Evolutionary conservation across 2,113 vertebrate species (phyloP).

Genomic region (Xenopus laevis): DNA sequence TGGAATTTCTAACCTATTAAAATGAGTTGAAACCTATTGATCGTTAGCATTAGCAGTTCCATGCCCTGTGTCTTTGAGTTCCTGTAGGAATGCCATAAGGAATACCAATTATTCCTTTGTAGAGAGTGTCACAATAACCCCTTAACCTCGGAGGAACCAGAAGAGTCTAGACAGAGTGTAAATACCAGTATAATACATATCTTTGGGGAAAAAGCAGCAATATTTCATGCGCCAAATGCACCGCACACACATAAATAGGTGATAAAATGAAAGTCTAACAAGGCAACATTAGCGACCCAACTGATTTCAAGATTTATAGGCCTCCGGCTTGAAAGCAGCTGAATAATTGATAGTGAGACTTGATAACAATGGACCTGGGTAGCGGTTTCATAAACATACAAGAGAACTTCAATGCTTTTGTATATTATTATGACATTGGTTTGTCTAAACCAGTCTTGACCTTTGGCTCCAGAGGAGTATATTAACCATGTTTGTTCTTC

Average conservation of each 20-base stretch:
- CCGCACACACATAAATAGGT: constrained; percentile 56
- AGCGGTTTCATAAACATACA: constrained; percentile 57
- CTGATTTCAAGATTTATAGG: constrained; percentile 63
- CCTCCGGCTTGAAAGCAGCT: constrained; percentile 50
- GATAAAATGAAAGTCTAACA: constrained; percentile 55
- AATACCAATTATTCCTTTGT: neutral
- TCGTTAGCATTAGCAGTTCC: no score
- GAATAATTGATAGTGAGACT: constrained; percentile 58
- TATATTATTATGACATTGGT: constrained; percentile 59
- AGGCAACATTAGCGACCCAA: constrained; percentile 49
- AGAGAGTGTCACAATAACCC: neutral
- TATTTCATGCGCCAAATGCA: constrained; percentile 47
- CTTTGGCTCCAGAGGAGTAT: constrained; percentile 63
- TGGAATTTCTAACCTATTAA: no score
- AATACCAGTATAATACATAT: constrained; percentile 17
- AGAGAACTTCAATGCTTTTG: constrained; percentile 64
- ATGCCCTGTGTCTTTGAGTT: no score
- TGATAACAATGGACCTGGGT: constrained; percentile 60
- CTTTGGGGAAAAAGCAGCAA: neutral
- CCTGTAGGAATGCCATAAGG: no score
- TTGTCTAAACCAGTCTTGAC: constrained; percentile 62
- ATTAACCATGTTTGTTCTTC: constrained; percentile 60
- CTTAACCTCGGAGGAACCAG: constrained; percentile 23
- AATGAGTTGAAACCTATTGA: no score
- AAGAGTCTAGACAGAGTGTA: constrained; percentile 31